Conservation (phyloP, 1,140 invertebrate genomes). For the Andrena cerasifolii region DNA sequence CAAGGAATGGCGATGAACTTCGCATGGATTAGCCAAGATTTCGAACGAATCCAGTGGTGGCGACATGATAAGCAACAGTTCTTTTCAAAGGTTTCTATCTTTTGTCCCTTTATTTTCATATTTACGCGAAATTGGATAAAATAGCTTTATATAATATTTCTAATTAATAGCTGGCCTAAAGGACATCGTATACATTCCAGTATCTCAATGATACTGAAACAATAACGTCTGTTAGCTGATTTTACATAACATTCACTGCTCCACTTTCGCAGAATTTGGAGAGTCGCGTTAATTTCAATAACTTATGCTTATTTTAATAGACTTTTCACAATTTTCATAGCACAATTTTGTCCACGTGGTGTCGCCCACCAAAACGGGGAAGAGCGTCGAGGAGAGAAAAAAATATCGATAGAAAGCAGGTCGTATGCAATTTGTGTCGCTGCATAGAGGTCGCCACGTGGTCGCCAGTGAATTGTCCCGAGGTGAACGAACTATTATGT, state of each 20-base stretch:
- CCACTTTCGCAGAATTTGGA: too few relatives aligned
- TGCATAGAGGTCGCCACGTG: constrained; percentile 16
- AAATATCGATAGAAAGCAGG: constrained; percentile 30
- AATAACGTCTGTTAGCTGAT: too few relatives aligned
- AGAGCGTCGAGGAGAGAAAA: not conserved
- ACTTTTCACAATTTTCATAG: not conserved
- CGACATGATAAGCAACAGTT: not conserved
- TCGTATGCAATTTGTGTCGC: constrained; percentile 14
- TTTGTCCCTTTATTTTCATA: too few relatives aligned
- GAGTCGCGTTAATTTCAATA: too few relatives aligned
- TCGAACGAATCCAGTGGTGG: constrained; percentile 5
- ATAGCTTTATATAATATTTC: too few relatives aligned
- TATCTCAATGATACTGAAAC: too few relatives aligned
- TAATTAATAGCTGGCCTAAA: too few relatives aligned
- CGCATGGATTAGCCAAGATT: constrained; percentile 37
- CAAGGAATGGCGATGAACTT: constrained; percentile 41
- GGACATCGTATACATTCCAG: too few relatives aligned
- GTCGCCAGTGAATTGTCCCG: constrained; percentile 28
- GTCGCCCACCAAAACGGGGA: too few relatives aligned
- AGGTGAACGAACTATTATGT: constrained; percentile 51
- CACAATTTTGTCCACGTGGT: not conserved
- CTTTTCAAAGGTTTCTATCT: too few relatives aligned
- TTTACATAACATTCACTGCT: too few relatives aligned
- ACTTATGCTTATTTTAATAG: not conserved
- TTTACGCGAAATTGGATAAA: too few relatives aligned